Evolutionary conservation across 2,797 vertebrate genomes (phyloP).

Genomic region (Avahi laniger): DNA sequence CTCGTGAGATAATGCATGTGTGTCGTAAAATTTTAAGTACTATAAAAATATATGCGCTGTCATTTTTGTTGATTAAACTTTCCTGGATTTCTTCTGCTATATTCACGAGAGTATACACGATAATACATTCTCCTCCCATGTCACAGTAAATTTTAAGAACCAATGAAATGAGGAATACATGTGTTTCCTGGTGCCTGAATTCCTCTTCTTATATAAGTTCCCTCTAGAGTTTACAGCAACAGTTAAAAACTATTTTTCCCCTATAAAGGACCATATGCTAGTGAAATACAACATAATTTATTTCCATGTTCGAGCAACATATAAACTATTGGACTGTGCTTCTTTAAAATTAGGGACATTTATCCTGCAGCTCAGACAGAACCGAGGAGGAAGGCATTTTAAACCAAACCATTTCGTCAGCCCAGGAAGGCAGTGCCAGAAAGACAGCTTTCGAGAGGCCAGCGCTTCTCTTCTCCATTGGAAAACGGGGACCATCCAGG

Average conservation of each 20-base stretch:
- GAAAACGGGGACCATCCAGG: background rate
- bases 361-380: background rate
- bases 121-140: background rate
- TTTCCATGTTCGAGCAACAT: slow-evolving; percentile 34
- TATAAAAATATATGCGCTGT: background rate
- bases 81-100: background rate
- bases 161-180: background rate
- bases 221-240: slow-evolving; percentile 25
- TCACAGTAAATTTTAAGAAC: background rate
- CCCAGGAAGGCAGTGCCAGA: background rate
- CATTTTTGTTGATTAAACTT: slow-evolving; percentile 10
- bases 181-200: background rate
- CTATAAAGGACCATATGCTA: background rate
- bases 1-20: background rate
- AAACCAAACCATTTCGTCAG: slow-evolving; percentile 9
- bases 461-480: background rate
- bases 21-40: background rate
- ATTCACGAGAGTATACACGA: background rate
- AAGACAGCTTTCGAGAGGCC: slow-evolving; percentile 5
- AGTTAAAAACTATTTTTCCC: background rate
- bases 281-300: slow-evolving; percentile 36
- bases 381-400: background rate
- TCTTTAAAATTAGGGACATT: slow-evolving; percentile 63
- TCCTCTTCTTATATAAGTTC: background rate
- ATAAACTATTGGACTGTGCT: background rate